Conservation (phyloP, 2,797 vertebrate genomes). For the Anableps anableps region DNA sequence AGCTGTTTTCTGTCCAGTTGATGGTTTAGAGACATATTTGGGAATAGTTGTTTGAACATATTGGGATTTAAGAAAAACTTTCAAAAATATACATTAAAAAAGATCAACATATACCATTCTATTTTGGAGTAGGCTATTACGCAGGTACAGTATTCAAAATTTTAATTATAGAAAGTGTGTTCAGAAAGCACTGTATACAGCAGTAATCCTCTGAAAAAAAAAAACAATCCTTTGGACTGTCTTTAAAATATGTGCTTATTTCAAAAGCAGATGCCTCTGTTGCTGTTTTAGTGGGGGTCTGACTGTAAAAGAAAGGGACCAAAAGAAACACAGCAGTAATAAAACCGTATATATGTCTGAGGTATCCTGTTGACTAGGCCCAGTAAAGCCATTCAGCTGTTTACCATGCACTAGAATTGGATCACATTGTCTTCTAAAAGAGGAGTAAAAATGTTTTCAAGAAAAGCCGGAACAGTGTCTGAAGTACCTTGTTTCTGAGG, state of each 20-base stretch:
- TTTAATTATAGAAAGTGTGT: too few relatives aligned
- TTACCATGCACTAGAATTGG: not conserved
- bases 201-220: not conserved
- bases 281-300: not conserved
- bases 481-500: not conserved
- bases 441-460: not conserved
- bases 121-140: too few relatives aligned
- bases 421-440: not conserved
- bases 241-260: not conserved
- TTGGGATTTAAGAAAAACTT: too few relatives aligned
- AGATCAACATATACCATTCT: too few relatives aligned
- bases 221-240: not conserved
- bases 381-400: not conserved
- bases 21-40: too few relatives aligned
- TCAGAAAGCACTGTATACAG: not conserved
- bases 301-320: not conserved
- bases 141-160: too few relatives aligned
- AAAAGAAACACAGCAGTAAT: not conserved
- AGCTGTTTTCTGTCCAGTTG: too few relatives aligned
- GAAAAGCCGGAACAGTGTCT: not conserved
- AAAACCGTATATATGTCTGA: not conserved
- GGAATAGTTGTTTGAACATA: too few relatives aligned
- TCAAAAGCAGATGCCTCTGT: not conserved
- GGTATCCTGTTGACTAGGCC: not conserved
- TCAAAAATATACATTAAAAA: too few relatives aligned